Conservation (phyloP, 1,140 invertebrate species). For the Lepidurus apus region DNA sequence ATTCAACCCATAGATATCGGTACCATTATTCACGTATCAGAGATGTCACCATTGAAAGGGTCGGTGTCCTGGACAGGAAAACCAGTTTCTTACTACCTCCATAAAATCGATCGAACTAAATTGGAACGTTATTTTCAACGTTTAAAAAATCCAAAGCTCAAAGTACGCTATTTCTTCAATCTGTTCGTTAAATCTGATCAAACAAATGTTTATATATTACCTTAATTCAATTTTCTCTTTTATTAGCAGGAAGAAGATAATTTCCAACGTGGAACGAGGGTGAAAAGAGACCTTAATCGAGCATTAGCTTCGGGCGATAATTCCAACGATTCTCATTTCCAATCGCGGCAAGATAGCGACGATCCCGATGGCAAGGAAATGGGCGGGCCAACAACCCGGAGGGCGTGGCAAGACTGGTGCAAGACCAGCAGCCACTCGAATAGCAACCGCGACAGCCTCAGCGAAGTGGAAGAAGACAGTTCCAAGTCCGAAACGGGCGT, state of each 20-base stretch:
- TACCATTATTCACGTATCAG: slow-evolving; percentile 96
- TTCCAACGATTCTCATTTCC: slow-evolving; percentile 42
- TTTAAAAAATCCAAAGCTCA: slow-evolving; percentile 75
- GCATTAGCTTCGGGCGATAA: slow-evolving; percentile 40
- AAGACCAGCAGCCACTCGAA: slow-evolving; percentile 53
- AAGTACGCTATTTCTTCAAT: slow-evolving; percentile 51
- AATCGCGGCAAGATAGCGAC: slow-evolving; percentile 33
- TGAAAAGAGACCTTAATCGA: slow-evolving; percentile 40
- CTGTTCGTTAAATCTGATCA: background rate
- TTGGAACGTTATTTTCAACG: slow-evolving; percentile 92
- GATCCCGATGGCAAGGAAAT: slow-evolving; percentile 39
- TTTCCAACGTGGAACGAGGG: slow-evolving; percentile 40
- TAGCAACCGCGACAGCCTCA: slow-evolving; percentile 42
- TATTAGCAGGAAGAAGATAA: slow-evolving; percentile 33
- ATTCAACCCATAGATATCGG: slow-evolving; percentile 72
- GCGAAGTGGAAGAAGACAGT: slow-evolving; percentile 49
- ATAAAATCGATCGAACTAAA: slow-evolving; percentile 92
- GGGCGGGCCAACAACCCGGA: slow-evolving; percentile 60
- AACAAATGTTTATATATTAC: background rate
- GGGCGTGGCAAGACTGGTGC: slow-evolving; percentile 68
- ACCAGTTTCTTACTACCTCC: slow-evolving; percentile 95
- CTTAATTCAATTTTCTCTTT: background rate
- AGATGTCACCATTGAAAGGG: slow-evolving; percentile 87
- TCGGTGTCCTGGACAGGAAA: slow-evolving; percentile 98
- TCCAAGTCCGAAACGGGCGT: background rate